These are phyloP conservation scores for Mormoops blainvillei DNA, from an alignment of 2,113 vertebrate genomes.

Conservation along the genomic window DNA sequence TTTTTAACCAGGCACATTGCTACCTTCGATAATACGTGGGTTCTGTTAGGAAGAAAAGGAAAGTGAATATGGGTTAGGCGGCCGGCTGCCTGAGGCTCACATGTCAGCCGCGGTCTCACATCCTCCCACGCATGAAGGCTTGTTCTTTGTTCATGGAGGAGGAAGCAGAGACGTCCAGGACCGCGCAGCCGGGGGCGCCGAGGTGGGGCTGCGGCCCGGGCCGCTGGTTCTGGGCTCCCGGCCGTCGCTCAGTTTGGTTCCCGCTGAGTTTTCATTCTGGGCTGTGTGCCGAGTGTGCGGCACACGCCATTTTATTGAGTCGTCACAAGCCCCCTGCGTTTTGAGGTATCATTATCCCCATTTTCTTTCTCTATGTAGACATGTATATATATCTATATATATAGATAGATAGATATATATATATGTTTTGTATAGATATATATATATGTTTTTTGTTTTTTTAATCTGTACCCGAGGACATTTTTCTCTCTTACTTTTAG, in stretches of 20 bases:
- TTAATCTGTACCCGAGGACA: no score
- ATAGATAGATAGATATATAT: no score
- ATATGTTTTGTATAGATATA: no score
- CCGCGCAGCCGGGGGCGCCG: no score
- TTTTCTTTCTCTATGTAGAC: no score
- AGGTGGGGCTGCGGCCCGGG: background rate
- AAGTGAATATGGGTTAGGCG: background rate
- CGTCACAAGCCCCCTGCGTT: background rate
- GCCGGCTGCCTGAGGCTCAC: background rate
- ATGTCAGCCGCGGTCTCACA: no score
- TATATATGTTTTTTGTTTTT: no score
- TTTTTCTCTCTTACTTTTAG: no score
- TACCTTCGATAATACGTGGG: no score
- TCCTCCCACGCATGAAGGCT: background rate
- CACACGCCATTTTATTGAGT: background rate
- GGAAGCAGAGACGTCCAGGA: background rate
- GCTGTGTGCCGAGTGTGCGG: background rate
- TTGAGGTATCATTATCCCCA: background rate
- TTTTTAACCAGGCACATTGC: background rate
- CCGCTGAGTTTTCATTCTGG: background rate
- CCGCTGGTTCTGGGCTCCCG: background rate
- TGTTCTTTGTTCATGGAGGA: background rate
- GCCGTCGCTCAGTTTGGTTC: background rate
- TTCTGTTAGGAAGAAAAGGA: background rate
- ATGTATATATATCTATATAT: no score